Conservation (phyloP, 2,888 invertebrate species). For the Anoncus sp. region DNA sequence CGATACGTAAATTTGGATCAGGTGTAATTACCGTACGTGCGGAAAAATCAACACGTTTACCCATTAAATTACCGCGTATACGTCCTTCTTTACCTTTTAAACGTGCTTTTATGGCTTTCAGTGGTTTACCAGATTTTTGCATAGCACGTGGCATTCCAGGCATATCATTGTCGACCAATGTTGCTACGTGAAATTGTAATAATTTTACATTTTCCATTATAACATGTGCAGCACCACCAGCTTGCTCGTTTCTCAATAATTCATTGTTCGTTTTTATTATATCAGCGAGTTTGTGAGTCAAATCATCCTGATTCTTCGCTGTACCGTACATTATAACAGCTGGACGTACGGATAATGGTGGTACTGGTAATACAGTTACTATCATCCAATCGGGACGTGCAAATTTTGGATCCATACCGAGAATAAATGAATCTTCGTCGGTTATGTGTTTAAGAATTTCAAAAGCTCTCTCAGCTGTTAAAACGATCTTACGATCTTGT, state of each 20-base stretch:
- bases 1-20: conserved; percentile 97
- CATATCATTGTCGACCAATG: conserved; percentile 99
- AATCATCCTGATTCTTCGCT: conserved; percentile 99
- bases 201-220: conserved; percentile 98
- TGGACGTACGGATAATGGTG: conserved; percentile 97
- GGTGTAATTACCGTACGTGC: conserved; percentile 99
- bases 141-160: conserved; percentile 99
- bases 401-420: conserved; percentile 98
- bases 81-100: conserved; percentile 99
- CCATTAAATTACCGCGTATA: conserved; percentile 99
- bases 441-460: conserved; percentile 98
- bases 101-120: conserved; percentile 98
- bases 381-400: conserved; percentile 99
- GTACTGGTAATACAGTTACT: conserved; percentile 98
- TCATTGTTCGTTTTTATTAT: conserved; percentile 99
- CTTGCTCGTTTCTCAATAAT: conserved; percentile 96
- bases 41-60: conserved; percentile 99
- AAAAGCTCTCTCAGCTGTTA: conserved; percentile 98
- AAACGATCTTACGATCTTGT: conserved; percentile 96
- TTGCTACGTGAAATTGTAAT: conserved; percentile 99
- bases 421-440: conserved; percentile 98
- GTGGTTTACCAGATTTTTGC: conserved; percentile 99
- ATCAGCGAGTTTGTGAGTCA: conserved; percentile 99
- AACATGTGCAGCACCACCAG: conserved; percentile 99
- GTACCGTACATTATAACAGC: conserved; percentile 99